Evolutionary conservation across 64 coral and sea anemone species (phyloP).

Genomic region (Stylophora pistillata): DNA sequence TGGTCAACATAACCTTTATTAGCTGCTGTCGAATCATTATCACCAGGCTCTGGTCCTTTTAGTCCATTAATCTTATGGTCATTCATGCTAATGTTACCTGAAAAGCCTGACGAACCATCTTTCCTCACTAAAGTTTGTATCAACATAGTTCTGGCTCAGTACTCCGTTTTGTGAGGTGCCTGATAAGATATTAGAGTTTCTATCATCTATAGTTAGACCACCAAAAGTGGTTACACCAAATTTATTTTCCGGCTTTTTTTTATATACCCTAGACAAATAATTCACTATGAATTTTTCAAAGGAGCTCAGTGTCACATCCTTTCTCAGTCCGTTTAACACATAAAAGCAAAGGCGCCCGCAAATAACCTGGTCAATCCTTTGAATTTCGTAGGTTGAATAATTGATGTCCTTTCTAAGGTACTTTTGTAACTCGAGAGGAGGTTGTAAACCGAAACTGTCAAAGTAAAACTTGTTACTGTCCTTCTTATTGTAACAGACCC

Average conservation of each 20-base stretch:
- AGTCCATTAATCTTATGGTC: too few species aligned
- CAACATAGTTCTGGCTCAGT: conserved; percentile 1
- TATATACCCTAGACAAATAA: background rate
- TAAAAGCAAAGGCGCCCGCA: background rate
- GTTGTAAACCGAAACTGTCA: conserved; percentile 1
- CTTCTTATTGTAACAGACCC: background rate
- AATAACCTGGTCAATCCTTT: background rate
- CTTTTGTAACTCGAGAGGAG: background rate
- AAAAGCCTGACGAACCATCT: background rate
- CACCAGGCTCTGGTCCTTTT: too few species aligned
- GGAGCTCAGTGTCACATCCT: background rate
- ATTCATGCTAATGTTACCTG: too few species aligned
- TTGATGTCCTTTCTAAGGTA: background rate
- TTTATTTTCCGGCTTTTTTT: background rate
- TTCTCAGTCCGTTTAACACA: background rate
- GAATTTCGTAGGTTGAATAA: background rate
- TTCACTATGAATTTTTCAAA: background rate
- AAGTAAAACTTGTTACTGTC: background rate
- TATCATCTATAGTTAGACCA: too few species aligned
- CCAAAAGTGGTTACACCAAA: background rate
- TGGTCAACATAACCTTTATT: too few species aligned
- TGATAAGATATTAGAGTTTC: too few species aligned
- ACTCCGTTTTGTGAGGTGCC: background rate
- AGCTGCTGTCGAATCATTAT: too few species aligned
- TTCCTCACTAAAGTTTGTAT: background rate